These are phyloP conservation scores for Etheostoma nigrum DNA, from an alignment of 2,797 vertebrate genomes.

Conservation along the genomic window DNA sequence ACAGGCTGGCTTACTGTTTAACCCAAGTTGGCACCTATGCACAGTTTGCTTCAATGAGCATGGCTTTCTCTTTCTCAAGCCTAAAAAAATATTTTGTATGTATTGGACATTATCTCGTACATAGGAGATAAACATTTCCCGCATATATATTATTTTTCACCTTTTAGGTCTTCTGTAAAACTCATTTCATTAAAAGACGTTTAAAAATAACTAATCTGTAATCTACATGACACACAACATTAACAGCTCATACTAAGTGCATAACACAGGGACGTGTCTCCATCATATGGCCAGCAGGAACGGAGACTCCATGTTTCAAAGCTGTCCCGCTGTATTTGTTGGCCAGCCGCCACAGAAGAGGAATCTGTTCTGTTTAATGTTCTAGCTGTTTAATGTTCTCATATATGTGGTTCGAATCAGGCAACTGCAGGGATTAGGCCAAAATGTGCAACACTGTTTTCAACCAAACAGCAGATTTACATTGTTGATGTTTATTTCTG, in stretches of 20 bases:
- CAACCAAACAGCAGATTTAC: slow-evolving; percentile 36
- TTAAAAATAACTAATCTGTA: not conserved
- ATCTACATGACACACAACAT: not conserved
- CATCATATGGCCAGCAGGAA: slow-evolving; percentile 47
- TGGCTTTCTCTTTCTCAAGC: too few relatives aligned
- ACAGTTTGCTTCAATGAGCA: too few relatives aligned
- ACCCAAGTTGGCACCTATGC: too few relatives aligned
- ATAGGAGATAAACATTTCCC: too few relatives aligned
- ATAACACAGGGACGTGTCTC: slow-evolving; percentile 13
- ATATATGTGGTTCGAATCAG: slow-evolving; percentile 40
- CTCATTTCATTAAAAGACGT: not conserved
- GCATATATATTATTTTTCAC: too few relatives aligned
- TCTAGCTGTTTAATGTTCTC: slow-evolving; percentile 22
- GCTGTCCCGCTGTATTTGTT: slow-evolving; percentile 54
- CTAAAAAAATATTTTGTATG: too few relatives aligned
- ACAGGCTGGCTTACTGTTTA: not conserved
- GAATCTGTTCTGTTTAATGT: slow-evolving; percentile 51
- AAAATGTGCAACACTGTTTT: slow-evolving; percentile 28
- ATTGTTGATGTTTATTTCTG: slow-evolving; percentile 6
- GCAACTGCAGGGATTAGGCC: slow-evolving; percentile 40
- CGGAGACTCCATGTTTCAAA: slow-evolving; percentile 62
- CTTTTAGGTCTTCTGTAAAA: not conserved
- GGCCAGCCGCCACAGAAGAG: slow-evolving; percentile 48
- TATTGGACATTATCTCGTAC: too few relatives aligned
- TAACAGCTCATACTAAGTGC: not conserved